A percentile compares a stretch with the other conserved stretches of the same genome.
phyloP scores from a whole-genome alignment of 1,140 invertebrate genomes.

The Hesperophylax magnus region DNA sequence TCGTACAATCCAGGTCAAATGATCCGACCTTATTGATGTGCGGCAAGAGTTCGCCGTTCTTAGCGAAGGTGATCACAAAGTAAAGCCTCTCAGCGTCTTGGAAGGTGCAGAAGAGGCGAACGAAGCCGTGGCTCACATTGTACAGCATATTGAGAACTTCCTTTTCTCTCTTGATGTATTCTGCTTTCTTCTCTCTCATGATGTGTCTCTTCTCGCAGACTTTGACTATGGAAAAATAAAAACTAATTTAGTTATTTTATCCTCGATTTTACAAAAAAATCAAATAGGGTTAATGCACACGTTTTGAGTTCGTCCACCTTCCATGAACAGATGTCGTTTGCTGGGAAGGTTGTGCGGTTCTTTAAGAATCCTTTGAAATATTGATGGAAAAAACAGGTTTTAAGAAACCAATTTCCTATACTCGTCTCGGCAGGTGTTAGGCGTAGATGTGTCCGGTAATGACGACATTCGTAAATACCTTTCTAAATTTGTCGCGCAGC shows the following conservation, averaged over 20 bases:
- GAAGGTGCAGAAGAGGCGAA: conserved; percentile 96
- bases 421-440: conserved; percentile 16
- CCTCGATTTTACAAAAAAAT: no score
- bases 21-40: conserved; percentile 93
- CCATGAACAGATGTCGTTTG: neutral
- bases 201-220: conserved; percentile 96
- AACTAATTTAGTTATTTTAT: neutral
- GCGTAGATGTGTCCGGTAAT: conserved; percentile 23
- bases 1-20: conserved; percentile 90
- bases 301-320: neutral
- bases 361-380: conserved; percentile 3
- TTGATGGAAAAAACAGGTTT: conserved; percentile 22
- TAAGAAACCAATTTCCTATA: conserved; percentile 24
- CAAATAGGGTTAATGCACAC: neutral
- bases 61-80: conserved; percentile 96
- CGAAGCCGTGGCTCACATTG: conserved; percentile 84
- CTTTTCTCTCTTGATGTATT: conserved; percentile 94
- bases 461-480: conserved; percentile 32
- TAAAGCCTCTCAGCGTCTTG: conserved; percentile 95
- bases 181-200: conserved; percentile 91
- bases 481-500: conserved; percentile 25
- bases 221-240: conserved; percentile 84
- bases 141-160: conserved; percentile 88
- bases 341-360: neutral
- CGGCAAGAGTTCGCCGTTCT: conserved; percentile 93